Evolutionary conservation across 2,888 invertebrate genomes (phyloP).

Genomic region (Campoplex nolae): DNA sequence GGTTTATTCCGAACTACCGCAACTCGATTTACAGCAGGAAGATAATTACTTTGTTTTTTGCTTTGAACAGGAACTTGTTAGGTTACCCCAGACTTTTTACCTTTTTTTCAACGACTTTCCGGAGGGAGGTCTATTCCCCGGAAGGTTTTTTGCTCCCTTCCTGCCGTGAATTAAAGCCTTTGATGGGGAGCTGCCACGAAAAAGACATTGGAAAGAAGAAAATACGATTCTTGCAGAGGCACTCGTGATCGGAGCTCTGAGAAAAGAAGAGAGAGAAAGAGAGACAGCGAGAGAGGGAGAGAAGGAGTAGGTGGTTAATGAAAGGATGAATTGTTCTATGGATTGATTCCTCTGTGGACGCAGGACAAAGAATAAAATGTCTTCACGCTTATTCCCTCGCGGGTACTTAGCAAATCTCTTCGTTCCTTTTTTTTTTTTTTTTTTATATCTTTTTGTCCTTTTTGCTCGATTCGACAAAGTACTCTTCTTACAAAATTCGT

Average conservation of each 20-base stretch:
- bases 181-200: constrained; percentile 60
- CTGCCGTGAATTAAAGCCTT: constrained; percentile 65
- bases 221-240: constrained; percentile 30
- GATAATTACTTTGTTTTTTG: constrained; percentile 48
- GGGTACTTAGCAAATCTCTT: constrained; percentile 11
- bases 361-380: constrained; percentile 31
- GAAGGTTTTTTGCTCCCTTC: constrained; percentile 63
- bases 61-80: constrained; percentile 43
- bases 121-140: constrained; percentile 55
- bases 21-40: constrained; percentile 13
- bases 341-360: constrained; percentile 40
- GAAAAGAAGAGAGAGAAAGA: constrained; percentile 7
- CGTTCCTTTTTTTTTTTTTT: not conserved
- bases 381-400: constrained; percentile 26
- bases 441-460: not conserved
- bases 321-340: constrained; percentile 45
- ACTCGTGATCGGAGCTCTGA: constrained; percentile 36
- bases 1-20: not conserved
- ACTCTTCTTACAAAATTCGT: constrained; percentile 36
- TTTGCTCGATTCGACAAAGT: not conserved
- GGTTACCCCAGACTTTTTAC: constrained; percentile 29
- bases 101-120: constrained; percentile 14
- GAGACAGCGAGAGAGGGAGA: not conserved
- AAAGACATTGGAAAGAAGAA: constrained; percentile 45
- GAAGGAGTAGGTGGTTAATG: constrained; percentile 33